Percentiles rank a stretch among this genome's conserved stretches.
These are phyloP conservation scores for Brachionus manjavacas DNA, from an alignment of 1,140 invertebrate genomes.

Conservation along the genomic window DNA sequence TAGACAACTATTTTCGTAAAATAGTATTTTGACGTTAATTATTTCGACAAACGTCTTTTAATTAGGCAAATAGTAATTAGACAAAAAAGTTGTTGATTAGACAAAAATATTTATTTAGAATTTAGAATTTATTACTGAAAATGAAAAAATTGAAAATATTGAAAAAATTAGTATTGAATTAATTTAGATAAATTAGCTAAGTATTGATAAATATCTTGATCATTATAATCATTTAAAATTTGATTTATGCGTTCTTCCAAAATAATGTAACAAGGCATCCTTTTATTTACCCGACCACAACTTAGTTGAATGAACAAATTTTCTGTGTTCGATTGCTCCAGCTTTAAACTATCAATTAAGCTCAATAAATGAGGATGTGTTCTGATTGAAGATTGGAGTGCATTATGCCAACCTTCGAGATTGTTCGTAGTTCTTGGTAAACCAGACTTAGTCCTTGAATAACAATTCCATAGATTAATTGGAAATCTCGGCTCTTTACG, in stretches of 20 bases:
- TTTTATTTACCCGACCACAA: slow-evolving; percentile 4
- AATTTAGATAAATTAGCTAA: not conserved
- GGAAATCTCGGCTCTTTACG: slow-evolving; percentile 2
- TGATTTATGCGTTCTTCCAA: not conserved
- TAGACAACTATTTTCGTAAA: not conserved
- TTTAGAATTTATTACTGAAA: not conserved
- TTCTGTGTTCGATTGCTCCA: slow-evolving; percentile 1
- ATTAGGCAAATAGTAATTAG: not conserved
- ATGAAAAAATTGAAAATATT: not conserved
- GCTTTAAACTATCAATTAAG: not conserved
- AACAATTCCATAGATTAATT: not conserved
- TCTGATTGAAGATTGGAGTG: not conserved
- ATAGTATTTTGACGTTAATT: not conserved
- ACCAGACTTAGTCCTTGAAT: not conserved
- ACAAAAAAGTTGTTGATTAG: not conserved
- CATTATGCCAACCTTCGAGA: slow-evolving; percentile 1
- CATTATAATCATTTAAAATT: not conserved
- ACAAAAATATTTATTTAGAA: not conserved
- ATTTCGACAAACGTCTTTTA: not conserved
- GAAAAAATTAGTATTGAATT: not conserved
- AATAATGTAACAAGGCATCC: not conserved
- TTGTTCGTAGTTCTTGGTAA: slow-evolving; percentile 5
- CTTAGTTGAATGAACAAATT: not conserved
- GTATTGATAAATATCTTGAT: not conserved
- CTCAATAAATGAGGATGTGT: not conserved